These are phyloP conservation scores for Sipha flava DNA, from an alignment of 1,140 invertebrate species.

Conservation along the genomic window DNA sequence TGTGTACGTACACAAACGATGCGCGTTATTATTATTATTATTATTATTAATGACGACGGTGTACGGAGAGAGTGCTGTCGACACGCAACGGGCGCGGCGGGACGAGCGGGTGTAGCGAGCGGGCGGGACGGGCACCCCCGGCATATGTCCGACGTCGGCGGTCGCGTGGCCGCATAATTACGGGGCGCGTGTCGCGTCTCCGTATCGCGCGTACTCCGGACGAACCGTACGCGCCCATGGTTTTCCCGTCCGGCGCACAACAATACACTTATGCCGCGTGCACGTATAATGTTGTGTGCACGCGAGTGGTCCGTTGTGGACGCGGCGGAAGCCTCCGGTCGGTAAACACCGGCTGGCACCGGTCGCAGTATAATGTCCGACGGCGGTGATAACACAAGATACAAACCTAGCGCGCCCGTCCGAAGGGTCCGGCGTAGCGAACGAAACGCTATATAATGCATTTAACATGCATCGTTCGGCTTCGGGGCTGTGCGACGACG, in stretches of 20 bases:
- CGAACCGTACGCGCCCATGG: too few species aligned
- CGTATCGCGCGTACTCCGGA: not conserved
- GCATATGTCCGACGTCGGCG: slow-evolving; percentile 14
- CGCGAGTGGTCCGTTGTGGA: not conserved
- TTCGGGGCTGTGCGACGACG: not conserved
- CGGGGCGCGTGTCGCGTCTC: slow-evolving; percentile 2
- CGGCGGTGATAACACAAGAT: not conserved
- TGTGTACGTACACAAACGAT: not conserved
- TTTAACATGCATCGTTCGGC: slow-evolving; percentile 16
- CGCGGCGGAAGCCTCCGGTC: not conserved
- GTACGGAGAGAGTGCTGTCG: not conserved
- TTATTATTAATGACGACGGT: slow-evolving; percentile 21
- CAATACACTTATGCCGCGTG: too few species aligned
- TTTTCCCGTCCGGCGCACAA: not conserved
- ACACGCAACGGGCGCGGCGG: not conserved
- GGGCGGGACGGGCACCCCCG: not conserved
- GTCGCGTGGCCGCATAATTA: slow-evolving; percentile 26
- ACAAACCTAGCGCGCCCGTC: not conserved
- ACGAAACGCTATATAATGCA: not conserved
- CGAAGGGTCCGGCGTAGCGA: not conserved
- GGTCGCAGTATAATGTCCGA: not conserved
- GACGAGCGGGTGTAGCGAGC: too few species aligned
- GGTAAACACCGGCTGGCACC: not conserved
- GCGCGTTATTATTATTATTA: slow-evolving; percentile 11
- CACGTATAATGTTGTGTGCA: not conserved